Conservation (phyloP, 2,113 vertebrate species). For the Acanthochromis polyacanthus region DNA sequence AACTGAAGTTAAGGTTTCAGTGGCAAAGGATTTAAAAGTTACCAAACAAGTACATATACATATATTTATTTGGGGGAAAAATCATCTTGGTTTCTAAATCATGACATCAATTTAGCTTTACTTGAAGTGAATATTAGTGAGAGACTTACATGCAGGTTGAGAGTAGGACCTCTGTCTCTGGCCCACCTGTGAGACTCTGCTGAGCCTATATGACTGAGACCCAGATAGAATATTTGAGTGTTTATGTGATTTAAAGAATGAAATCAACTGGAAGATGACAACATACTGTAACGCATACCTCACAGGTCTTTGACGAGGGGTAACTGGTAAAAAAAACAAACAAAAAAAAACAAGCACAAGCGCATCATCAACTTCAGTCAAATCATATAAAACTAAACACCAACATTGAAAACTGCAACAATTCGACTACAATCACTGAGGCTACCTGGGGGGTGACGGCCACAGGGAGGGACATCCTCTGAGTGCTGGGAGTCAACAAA, state of each 20-base stretch:
- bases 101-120: not conserved
- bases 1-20: no score
- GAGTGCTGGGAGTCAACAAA: slow-evolving; percentile 62
- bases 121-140: not conserved
- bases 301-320: slow-evolving; percentile 80
- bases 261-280: not conserved
- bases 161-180: slow-evolving; percentile 62
- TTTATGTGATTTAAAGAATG: accelerated
- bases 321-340: slow-evolving; percentile 81
- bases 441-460: slow-evolving; percentile 89
- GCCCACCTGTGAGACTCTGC: slow-evolving; percentile 70
- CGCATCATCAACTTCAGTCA: not conserved
- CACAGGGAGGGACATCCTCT: slow-evolving; percentile 87
- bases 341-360: slow-evolving; percentile 45
- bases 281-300: slow-evolving; percentile 68
- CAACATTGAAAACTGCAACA: not conserved
- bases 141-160: slow-evolving; percentile 69
- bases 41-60: no score
- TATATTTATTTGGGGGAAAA: no score
- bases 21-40: no score
- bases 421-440: slow-evolving; percentile 32
- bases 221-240: slow-evolving; percentile 4
- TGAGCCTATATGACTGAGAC: slow-evolving; percentile 63
- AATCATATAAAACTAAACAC: not conserved
- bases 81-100: no score